Base-by-base conservation (phyloP, 2,797 vertebrate species). In the Myotis planiceps region DNA sequence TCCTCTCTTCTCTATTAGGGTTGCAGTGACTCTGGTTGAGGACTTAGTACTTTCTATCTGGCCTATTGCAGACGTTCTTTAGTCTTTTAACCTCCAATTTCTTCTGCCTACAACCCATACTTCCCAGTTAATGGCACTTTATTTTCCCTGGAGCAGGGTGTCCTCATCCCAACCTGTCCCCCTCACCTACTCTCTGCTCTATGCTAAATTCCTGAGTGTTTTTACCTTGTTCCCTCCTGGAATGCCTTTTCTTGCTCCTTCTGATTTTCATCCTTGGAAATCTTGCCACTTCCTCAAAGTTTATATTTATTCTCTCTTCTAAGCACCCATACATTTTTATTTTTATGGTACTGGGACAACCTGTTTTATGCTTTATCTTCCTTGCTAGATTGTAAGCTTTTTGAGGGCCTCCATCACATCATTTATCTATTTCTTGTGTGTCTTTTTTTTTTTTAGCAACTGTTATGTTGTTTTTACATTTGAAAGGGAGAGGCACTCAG, bases 361-460 rank as follows among this genome's bases (percentile, higher is more conserved):
- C 16, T 78, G 9, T 78, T 71, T 92, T 78, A 32, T 76, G 9
- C 85, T 86, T 84, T 93, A 72, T 78, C 45, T 58, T 4, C 9
- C 51, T 93, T 93, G 34, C 2, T 84, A 84, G 90, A 91, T 12
- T 84, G 1, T 58, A 66, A 93, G 49, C 9, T 80, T 92, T 95
- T 23, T 53, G 55, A 91, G 69, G 51, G 6, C 4, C 18, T 8
- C 6, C 2, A 27, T 76, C 21, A 80, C 1, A 39, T 27, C 12
- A 85, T 47, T 71, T 96, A 69, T 75, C 37, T 86, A 49, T 72
- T 83, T 96, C 83, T 90, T 93, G n/a, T 82, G 16, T 68, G 25
- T 60, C 6, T 13, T 8, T 10, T 42, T 10, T 42, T 13, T 51
- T 7, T 12, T 51, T 21, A 90, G 39, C n/a, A 81, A 88, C 23